Percentiles rank a stretch among this genome's conserved stretches.
Conservation (phyloP, 2,797 vertebrate species). For the Clarias laeviceps region DNA sequence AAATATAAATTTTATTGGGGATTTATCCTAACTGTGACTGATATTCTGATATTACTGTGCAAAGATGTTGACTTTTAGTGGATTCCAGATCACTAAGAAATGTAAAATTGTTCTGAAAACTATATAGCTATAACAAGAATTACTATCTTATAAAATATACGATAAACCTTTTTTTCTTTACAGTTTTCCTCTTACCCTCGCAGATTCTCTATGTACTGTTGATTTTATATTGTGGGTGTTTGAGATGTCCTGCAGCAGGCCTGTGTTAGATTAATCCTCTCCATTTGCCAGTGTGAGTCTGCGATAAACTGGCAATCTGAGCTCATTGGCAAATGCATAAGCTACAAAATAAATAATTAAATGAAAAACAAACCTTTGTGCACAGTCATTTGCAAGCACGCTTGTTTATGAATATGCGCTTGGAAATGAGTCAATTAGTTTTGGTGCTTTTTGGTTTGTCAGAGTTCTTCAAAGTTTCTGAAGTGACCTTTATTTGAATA, state of each 20-base stretch:
- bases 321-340: slow-evolving; percentile 63
- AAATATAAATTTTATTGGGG: not conserved
- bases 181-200: not conserved
- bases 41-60: not conserved
- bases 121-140: not conserved
- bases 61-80: not conserved
- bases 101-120: not conserved
- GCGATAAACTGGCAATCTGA: slow-evolving; percentile 69
- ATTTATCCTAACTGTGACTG: not conserved
- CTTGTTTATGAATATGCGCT: slow-evolving; percentile 63
- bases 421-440: slow-evolving; percentile 67
- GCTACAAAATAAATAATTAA: slow-evolving; percentile 47
- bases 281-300: slow-evolving; percentile 64
- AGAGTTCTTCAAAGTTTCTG: slow-evolving; percentile 8
- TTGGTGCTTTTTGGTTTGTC: slow-evolving; percentile 31
- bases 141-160: not conserved
- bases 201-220: slow-evolving; percentile 37
- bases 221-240: slow-evolving; percentile 55
- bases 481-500: not conserved
- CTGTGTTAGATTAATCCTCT: slow-evolving; percentile 61
- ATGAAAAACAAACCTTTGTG: slow-evolving; percentile 48
- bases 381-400: slow-evolving; percentile 45
- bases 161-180: not conserved
- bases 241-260: slow-evolving; percentile 60
- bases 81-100: not conserved